Conservation (phyloP, 2,113 vertebrate species). For the Xiphorhynchus elegans region DNA sequence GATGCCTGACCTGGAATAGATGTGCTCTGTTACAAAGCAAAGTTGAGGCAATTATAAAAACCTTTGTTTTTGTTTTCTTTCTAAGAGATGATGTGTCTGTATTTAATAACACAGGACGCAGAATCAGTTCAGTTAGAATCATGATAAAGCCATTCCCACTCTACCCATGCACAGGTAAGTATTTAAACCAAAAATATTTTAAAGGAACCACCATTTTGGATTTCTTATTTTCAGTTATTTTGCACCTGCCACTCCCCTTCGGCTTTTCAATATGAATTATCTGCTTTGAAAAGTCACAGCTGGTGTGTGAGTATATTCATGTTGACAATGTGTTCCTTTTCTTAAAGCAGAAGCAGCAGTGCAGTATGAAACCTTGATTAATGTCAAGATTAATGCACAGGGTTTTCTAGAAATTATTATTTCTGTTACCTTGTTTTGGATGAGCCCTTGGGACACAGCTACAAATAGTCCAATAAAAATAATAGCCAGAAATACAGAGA, state of each 20-base stretch:
- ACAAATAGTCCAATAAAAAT: neutral
- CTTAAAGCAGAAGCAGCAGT: neutral
- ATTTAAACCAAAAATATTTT: neutral
- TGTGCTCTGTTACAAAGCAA: neutral
- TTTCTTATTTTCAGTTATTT: neutral
- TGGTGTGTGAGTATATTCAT: accelerated
- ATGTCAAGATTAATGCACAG: neutral
- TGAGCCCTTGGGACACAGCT: neutral
- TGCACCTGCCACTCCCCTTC: neutral
- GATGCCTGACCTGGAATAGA: neutral
- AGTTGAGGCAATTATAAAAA: neutral
- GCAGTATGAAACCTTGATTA: neutral
- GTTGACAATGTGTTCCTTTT: neutral
- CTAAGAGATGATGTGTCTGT: neutral
- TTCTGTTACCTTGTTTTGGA: neutral
- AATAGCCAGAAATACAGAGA: neutral
- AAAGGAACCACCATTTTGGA: neutral
- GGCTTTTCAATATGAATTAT: neutral
- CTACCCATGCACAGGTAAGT: neutral
- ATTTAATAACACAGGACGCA: neutral
- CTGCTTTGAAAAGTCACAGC: neutral
- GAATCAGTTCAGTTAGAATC: neutral
- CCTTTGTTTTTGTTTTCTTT: neutral
- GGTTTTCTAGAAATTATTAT: neutral
- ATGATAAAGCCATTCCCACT: neutral